Base-by-base conservation (phyloP, 2,888 invertebrate species). In the Drosophila crucigera region DNA sequence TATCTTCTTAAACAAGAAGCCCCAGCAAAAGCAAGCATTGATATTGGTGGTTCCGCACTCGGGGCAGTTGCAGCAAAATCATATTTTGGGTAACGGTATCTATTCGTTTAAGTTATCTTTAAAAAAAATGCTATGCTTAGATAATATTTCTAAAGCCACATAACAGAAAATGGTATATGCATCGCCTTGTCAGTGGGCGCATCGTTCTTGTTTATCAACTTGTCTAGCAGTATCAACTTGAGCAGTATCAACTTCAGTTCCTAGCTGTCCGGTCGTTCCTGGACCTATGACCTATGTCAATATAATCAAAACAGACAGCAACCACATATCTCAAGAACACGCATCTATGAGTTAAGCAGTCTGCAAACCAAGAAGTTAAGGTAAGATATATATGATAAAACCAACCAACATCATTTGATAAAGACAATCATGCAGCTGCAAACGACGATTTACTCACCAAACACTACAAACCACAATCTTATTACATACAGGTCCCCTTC, bases 281-380 rank as follows among this genome's bases (percentile, higher is more conserved):
- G 25, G 25, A n/a, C n/a, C n/a, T n/a, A n/a, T 0, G 43, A 9
- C n/a, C 16, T 39, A 39, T 10, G 31, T 31, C 30, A 22, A 56
- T 64, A 58, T 31, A 31, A 9, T 60, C 59, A 35, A 63, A 41
- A 55, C 30, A 49, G 10, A 47, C 53, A 37, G 25, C 19, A 41
- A 35, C 25, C 54, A 52, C 39, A 47, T 28, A 35, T 22, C 25
- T 28, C 25, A 56, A 49, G 7, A 39, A 52, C 39, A 49, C 62
- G 37, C 33, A 41, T 50, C 64, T 73, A 69, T 80, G 83, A 68
- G 81, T 72, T 16, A 28, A 63, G 78, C 79, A 55, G 56, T 47
- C 58, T 10, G 82, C 73, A 60, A 60, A 54, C 63, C 72, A 60
- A 60, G 66, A 52, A 76, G 75, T 10, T 31, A 49, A 59, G 54